These are phyloP conservation scores for Pseudochirops cupreus DNA, from an alignment of 2,797 vertebrate genomes.

Conservation along the genomic window DNA sequence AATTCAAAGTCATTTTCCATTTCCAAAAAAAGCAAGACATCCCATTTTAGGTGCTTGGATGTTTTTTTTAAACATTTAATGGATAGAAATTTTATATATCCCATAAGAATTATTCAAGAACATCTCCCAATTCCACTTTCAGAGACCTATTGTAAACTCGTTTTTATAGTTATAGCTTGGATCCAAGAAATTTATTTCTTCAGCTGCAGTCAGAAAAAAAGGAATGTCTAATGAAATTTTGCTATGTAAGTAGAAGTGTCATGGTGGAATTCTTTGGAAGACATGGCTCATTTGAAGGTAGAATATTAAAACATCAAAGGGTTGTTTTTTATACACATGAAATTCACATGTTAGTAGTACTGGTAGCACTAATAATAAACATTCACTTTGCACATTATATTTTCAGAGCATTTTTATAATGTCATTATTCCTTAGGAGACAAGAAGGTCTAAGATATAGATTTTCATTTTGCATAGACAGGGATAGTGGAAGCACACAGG, in stretches of 20 bases:
- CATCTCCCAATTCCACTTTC: slow-evolving; percentile 69
- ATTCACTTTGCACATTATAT: slow-evolving; percentile 33
- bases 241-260: slow-evolving; percentile 17
- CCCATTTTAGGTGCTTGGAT: slow-evolving; percentile 49
- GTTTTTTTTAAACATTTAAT: slow-evolving; percentile 59
- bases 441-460: neutral
- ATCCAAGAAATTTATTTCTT: slow-evolving; percentile 75
- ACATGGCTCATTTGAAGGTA: slow-evolving; percentile 30
- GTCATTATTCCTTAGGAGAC: neutral
- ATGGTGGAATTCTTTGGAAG: slow-evolving; percentile 50
- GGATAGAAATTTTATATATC: slow-evolving; percentile 64
- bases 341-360: slow-evolving; percentile 14
- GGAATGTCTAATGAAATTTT: slow-evolving; percentile 66
- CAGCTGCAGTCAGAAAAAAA: slow-evolving; percentile 36
- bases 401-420: slow-evolving; percentile 28
- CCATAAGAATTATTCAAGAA: slow-evolving; percentile 73
- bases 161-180: slow-evolving; percentile 63
- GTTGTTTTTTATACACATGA: slow-evolving; percentile 41
- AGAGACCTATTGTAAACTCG: slow-evolving; percentile 64
- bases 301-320: slow-evolving; percentile 10
- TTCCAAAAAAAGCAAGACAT: slow-evolving; percentile 48
- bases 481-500: neutral
- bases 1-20: slow-evolving; percentile 64
- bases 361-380: slow-evolving; percentile 42
- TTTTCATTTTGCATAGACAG: neutral